These are phyloP conservation scores for Drosophila watanabei DNA, from an alignment of 1,140 invertebrate species.

Conservation along the genomic window DNA sequence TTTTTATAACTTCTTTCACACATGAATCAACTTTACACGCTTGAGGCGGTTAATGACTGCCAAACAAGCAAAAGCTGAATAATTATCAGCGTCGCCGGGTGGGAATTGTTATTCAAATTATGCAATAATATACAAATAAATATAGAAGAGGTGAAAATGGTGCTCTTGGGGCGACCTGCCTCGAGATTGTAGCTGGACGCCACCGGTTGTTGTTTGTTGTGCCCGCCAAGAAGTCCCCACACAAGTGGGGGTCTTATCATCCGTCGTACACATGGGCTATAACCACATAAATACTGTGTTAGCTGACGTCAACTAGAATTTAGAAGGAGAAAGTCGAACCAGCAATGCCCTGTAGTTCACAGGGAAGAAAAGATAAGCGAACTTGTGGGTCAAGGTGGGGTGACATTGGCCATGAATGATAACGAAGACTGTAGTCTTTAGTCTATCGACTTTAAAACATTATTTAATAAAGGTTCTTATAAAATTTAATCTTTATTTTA, in stretches of 20 bases:
- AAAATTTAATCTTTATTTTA: background rate
- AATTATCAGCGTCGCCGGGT: conserved; percentile 21
- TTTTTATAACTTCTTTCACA: background rate
- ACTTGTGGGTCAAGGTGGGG: background rate
- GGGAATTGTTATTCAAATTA: conserved; percentile 51
- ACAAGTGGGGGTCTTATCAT: conserved; percentile 38
- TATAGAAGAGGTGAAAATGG: conserved; percentile 40
- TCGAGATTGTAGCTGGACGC: conserved; percentile 13
- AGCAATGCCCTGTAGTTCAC: conserved; percentile 1
- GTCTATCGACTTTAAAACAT: background rate
- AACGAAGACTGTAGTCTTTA: background rate
- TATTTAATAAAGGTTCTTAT: background rate
- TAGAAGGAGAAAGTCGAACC: conserved; percentile 2
- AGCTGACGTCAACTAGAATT: conserved; percentile 44
- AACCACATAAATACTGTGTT: conserved; percentile 13
- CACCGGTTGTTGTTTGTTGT: conserved; percentile 7
- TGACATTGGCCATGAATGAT: background rate
- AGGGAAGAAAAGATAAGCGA: background rate
- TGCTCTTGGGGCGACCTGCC: conserved; percentile 14
- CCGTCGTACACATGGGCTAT: conserved; percentile 3
- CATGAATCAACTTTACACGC: conserved; percentile 6
- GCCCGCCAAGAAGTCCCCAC: conserved; percentile 6
- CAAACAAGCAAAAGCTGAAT: conserved; percentile 17
- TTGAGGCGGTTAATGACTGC: conserved; percentile 28
- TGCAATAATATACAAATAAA: conserved; percentile 41